A percentile compares a stretch with the other conserved stretches of the same genome.
Evolutionary conservation across 2,797 vertebrate genomes (phyloP).

Genomic region (Rhabdomys pumilio): DNA sequence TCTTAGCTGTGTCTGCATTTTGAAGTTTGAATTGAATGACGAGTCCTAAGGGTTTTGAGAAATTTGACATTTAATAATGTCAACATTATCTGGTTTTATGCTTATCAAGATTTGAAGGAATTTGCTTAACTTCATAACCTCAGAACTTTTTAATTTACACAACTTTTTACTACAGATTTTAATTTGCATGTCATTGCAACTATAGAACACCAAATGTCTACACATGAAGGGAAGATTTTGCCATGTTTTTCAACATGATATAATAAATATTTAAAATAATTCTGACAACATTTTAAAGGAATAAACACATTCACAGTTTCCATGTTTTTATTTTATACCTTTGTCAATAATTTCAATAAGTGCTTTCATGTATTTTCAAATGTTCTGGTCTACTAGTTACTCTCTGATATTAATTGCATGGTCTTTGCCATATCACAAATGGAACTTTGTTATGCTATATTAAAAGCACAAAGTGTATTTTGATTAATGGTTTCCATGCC

Average conservation of each 20-base stretch:
- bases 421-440: background rate
- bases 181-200: background rate
- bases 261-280: background rate
- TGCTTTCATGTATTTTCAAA: background rate
- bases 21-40: background rate
- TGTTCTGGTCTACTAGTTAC: background rate
- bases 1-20: background rate
- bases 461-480: background rate
- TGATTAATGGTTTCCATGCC: background rate
- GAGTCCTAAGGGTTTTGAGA: background rate
- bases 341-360: background rate
- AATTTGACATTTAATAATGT: slow-evolving; percentile 7
- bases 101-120: background rate
- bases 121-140: background rate
- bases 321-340: background rate
- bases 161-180: background rate
- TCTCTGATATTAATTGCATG: background rate
- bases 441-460: background rate
- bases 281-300: background rate
- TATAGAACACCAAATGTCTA: no score
- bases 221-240: background rate
- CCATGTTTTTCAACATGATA: background rate
- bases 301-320: background rate
- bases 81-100: background rate
- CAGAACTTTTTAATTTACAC: background rate